phyloP scores from a whole-genome alignment of 2,888 invertebrate genomes.

The Pasiphila rectangulata region DNA sequence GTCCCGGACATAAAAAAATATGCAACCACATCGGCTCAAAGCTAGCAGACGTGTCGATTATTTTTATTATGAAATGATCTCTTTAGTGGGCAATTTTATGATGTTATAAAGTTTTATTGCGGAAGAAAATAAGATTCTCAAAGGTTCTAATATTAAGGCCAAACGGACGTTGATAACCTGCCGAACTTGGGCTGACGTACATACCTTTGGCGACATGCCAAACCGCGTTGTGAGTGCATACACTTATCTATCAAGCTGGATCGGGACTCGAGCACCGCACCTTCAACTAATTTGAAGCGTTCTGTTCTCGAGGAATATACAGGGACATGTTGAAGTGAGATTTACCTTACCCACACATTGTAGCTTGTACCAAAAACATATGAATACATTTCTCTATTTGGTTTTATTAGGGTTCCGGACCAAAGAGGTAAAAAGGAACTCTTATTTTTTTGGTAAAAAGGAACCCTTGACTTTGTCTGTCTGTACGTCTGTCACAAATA shows the following conservation, averaged over 20 bases:
- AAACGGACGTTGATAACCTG: conserved; percentile 68
- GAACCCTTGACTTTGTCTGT: no score
- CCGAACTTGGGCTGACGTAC: conserved; percentile 53
- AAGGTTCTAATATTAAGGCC: conserved; percentile 60
- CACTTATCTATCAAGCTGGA: conserved; percentile 41
- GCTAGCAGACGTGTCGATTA: conserved; percentile 48
- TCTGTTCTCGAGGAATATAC: conserved; percentile 28
- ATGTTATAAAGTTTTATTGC: conserved; percentile 63
- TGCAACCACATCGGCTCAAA: conserved; percentile 37
- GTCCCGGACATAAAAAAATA: conserved; percentile 34
- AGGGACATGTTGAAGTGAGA: conserved; percentile 31
- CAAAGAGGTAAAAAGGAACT: no score
- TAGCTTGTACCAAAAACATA: no score
- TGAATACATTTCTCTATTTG: no score
- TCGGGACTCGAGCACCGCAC: conserved; percentile 35
- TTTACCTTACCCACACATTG: conserved; percentile 12
- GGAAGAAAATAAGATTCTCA: conserved; percentile 57
- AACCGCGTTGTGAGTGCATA: conserved; percentile 35
- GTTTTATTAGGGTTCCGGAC: no score
- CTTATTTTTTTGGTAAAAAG: no score
- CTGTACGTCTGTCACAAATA: no score
- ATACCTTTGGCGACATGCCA: conserved; percentile 56
- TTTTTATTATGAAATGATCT: conserved; percentile 60
- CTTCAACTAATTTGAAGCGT: conserved; percentile 43
- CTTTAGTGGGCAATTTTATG: conserved; percentile 57